Evolutionary conservation across 2,113 vertebrate species (phyloP).

Genomic region (Accipiter cooperii): DNA sequence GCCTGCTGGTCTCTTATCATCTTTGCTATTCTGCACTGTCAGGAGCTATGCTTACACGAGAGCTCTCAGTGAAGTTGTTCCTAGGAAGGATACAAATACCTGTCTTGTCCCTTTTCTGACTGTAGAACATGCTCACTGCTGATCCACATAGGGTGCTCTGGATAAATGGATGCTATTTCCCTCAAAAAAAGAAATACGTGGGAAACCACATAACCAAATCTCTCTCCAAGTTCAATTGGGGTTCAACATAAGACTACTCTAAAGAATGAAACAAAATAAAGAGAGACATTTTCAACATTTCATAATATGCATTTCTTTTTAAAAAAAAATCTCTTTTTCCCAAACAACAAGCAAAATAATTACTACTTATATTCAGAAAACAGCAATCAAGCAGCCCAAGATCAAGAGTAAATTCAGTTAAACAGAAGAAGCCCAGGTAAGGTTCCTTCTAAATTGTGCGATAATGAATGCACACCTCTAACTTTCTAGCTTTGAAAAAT

Average conservation of each 20-base stretch:
- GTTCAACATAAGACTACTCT: background rate
- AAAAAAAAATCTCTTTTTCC: background rate
- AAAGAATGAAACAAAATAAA: background rate
- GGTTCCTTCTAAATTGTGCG: background rate
- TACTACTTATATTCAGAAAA: background rate
- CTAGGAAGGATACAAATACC: background rate
- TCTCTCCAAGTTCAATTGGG: background rate
- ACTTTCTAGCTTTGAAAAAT: background rate
- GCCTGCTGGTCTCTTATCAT: background rate
- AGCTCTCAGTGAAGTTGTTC: background rate
- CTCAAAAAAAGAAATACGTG: background rate
- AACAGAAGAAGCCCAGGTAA: background rate
- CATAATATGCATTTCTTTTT: fast-evolving
- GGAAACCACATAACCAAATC: background rate
- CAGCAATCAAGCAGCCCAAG: background rate
- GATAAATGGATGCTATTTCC: background rate
- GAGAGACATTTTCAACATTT: background rate
- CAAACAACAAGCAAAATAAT: background rate
- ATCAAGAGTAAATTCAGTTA: background rate
- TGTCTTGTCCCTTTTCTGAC: background rate
- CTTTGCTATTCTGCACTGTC: background rate
- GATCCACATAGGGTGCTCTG: background rate
- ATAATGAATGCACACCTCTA: background rate
- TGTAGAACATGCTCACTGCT: background rate
- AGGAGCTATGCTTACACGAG: background rate